Conservation (phyloP, 1,140 invertebrate species). For the Himalopsyche phryganea region DNA sequence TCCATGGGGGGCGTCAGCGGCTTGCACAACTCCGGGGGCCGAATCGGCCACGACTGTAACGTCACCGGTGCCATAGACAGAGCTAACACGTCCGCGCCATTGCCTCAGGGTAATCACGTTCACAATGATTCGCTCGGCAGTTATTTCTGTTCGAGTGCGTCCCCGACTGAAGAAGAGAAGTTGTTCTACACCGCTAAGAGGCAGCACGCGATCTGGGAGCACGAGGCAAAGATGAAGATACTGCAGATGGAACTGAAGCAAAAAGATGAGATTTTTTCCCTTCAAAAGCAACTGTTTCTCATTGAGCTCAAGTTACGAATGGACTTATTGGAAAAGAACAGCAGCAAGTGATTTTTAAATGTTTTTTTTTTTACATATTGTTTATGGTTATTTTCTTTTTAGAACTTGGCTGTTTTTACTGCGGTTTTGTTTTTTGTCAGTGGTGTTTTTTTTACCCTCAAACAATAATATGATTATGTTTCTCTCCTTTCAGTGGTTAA, state of each 20-base stretch:
- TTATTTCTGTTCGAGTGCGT: conserved; percentile 24
- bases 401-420: too few species aligned
- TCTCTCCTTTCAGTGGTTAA: too few species aligned
- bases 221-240: conserved; percentile 53
- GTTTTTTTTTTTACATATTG: not conserved
- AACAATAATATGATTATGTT: too few species aligned
- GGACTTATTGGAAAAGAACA: conserved; percentile 53
- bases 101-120: conserved; percentile 18
- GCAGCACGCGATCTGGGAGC: conserved; percentile 51
- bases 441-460: too few species aligned
- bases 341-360: conserved; percentile 39
- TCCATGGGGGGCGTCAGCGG: too few species aligned
- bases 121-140: not conserved
- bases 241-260: conserved; percentile 50
- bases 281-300: conserved; percentile 51
- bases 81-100: not conserved
- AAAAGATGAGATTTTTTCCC: conserved; percentile 52
- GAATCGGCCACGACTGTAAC: conserved; percentile 3
- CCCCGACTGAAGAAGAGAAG: conserved; percentile 43
- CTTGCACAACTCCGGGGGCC: not conserved
- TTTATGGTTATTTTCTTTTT: too few species aligned
- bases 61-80: conserved; percentile 1
- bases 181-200: conserved; percentile 48
- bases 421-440: too few species aligned
- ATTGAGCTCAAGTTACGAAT: conserved; percentile 52